Conservation (phyloP, 2,888 invertebrate genomes). For the Leucania comma region DNA sequence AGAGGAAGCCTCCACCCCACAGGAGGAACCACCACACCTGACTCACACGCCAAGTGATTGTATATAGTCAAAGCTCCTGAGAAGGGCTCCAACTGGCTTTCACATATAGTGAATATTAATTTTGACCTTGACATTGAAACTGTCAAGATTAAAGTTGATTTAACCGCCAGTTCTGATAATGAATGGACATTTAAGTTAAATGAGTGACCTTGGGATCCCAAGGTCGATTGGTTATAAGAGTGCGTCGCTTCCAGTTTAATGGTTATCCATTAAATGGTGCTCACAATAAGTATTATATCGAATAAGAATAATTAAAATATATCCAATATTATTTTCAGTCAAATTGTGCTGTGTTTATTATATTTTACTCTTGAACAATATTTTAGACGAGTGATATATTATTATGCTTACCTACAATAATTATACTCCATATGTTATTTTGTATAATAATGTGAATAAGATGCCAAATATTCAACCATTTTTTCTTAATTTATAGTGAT, state of each 20-base stretch:
- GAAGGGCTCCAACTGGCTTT: conserved; percentile 41
- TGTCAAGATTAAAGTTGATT: conserved; percentile 63
- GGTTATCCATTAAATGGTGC: conserved; percentile 62
- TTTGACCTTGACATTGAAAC: conserved; percentile 61
- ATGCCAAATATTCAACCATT: conserved; percentile 87
- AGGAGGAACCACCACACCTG: conserved; percentile 81
- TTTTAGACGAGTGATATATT: conserved; percentile 78
- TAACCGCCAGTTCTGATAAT: conserved; percentile 39
- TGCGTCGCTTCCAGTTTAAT: conserved; percentile 38
- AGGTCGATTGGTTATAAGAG: conserved; percentile 26
- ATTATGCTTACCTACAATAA: conserved; percentile 64
- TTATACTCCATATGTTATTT: conserved; percentile 63
- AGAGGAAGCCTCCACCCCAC: conserved; percentile 80
- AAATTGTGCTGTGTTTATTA: conserved; percentile 83
- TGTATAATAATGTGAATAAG: conserved; percentile 81
- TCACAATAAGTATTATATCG: conserved; percentile 71
- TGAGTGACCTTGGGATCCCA: conserved; percentile 22
- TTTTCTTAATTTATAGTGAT: conserved; percentile 74
- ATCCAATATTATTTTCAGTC: conserved; percentile 73
- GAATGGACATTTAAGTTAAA: conserved; percentile 28
- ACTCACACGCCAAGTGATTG: conserved; percentile 59
- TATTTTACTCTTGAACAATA: conserved; percentile 78
- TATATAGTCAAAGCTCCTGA: conserved; percentile 49
- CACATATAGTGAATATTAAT: conserved; percentile 53
- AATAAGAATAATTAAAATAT: conserved; percentile 65